Conservation (phyloP, 1,140 invertebrate genomes). For the Oscheius sp. region DNA sequence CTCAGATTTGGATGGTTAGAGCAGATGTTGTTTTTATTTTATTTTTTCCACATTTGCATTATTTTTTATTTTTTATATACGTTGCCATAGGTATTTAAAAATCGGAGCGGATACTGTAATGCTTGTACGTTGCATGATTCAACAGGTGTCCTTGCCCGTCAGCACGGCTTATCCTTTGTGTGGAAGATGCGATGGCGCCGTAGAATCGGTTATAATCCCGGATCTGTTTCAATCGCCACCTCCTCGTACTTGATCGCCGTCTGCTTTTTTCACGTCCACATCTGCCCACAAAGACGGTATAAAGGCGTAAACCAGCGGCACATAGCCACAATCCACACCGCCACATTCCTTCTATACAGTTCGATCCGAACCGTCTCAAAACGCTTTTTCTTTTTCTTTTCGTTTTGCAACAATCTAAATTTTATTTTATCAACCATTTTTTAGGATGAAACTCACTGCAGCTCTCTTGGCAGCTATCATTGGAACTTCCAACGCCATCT, state of each 20-base stretch:
- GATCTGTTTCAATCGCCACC: not conserved
- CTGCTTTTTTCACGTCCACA: not conserved
- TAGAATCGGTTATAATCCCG: constrained; percentile 2
- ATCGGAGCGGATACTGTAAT: too few relatives aligned
- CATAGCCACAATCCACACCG: not conserved
- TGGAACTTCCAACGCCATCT: not conserved
- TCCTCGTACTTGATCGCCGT: not conserved
- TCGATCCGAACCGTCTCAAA: constrained; percentile 2
- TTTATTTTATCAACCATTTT: not conserved
- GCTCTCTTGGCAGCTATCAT: not conserved
- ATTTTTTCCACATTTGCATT: too few relatives aligned
- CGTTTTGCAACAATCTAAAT: not conserved
- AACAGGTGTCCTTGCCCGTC: too few relatives aligned
- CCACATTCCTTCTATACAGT: not conserved
- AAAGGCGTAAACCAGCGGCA: not conserved
- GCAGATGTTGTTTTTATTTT: too few relatives aligned
- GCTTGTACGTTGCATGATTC: too few relatives aligned
- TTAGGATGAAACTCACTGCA: not conserved
- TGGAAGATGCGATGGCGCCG: not conserved
- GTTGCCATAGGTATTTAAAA: too few relatives aligned
- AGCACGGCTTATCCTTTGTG: too few relatives aligned
- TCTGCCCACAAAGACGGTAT: constrained; percentile 8
- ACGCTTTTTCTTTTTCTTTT: not conserved
- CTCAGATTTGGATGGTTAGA: too few relatives aligned
- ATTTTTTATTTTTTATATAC: too few relatives aligned